Base-by-base conservation (phyloP, 2,797 vertebrate species). In the Lacerta bilineata region DNA sequence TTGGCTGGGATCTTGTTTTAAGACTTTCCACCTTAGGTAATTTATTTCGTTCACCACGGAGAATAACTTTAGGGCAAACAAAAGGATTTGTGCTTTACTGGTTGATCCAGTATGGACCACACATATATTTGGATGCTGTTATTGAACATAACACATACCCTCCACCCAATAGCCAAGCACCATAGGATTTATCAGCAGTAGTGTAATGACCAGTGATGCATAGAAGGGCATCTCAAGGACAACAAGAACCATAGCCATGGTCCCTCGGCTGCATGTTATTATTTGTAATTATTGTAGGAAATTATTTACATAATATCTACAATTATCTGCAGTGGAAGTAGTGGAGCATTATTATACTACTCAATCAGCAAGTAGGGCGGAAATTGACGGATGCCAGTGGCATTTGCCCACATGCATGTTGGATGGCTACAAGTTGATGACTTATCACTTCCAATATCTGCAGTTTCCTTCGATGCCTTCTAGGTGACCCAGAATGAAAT, bases 11-110 rank as follows among this genome's bases (percentile, higher is more conserved):
- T 36, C 0, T 15, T 74, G 71, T 84, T 92, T 86, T 87, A 89
- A 94, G 61, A 72, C 91, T 91, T 74, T 92, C 83, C 7, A 66
- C 11, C 33, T 46, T 43, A 85, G 86, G 80, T 89, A 94, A 66
- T 50, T 84, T 87, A 10, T 23, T 27, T 95, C 0, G 1, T 87
- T 27, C 84, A 80, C 27, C 15, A n/a, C 0, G 0, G 39, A 50
- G 25, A 86, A 39, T 23, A 91, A 80, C 0, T 2, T 66, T 0
- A 18, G 80, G 33, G 77, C 55, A 92, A 82, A 90, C 41, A 82
- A 79, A 72, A 85, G 33, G 71, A 61, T 10, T 55, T 78, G 9
- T 27, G 9, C 69, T 92, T 92, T 90, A 66, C 25, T 91, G 8
- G 77, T 86, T 72, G 59, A 86, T 77, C 50, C 23, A 82, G 46